Conservation (phyloP, 2,113 vertebrate species). For the Pachyramphus minor region DNA sequence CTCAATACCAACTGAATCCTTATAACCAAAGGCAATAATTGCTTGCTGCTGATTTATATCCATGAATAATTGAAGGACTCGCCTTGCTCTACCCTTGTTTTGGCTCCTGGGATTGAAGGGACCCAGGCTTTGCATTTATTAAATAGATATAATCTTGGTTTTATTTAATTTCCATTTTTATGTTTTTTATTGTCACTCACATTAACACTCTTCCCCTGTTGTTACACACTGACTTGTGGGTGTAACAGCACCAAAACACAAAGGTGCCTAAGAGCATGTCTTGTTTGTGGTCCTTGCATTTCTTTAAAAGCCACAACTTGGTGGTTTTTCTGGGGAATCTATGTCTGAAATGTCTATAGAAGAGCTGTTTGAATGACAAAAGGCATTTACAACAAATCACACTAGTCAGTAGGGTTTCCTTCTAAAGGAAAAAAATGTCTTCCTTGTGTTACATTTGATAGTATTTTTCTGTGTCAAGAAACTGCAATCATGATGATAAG, state of each 20-base stretch:
- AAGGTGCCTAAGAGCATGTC: not conserved
- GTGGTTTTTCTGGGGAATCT: not conserved
- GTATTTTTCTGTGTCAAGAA: not conserved
- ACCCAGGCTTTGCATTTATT: conserved; percentile 18
- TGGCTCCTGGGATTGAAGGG: conserved; percentile 40
- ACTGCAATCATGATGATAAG: not conserved
- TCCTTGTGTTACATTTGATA: not conserved
- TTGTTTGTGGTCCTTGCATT: not conserved
- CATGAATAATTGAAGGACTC: conserved; percentile 67
- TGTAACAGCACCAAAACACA: not conserved
- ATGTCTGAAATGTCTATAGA: not conserved
- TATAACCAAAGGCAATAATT: conserved; percentile 52
- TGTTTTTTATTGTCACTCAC: not conserved
- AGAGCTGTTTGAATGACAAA: not conserved
- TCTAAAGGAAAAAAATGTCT: not conserved
- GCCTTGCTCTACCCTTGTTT: conserved; percentile 1
- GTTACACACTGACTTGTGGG: not conserved
- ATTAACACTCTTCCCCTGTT: not conserved
- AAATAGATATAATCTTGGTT: conserved; percentile 39
- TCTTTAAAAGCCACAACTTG: not conserved
- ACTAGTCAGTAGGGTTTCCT: not conserved
- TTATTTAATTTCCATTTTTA: conserved; percentile 58
- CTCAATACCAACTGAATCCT: conserved; percentile 34
- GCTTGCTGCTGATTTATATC: conserved; percentile 49
- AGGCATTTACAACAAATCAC: not conserved